Base-by-base conservation (phyloP, 2,113 vertebrate species). In the Podarcis cretensis region DNA sequence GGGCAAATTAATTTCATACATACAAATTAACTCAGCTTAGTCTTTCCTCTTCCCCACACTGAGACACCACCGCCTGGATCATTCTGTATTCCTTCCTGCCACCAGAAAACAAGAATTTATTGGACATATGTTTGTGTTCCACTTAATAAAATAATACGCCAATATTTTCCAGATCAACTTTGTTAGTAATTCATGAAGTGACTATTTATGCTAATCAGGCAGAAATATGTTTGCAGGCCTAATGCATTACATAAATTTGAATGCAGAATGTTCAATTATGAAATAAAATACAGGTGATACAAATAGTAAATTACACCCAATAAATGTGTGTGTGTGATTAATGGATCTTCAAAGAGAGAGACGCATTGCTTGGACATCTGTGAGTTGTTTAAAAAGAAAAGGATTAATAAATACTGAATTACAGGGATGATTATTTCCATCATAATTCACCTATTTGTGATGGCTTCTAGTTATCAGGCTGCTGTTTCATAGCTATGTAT, bases 171-270 rank as follows among this genome's bases (percentile, higher is more conserved):
- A 96, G 96, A 96, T 96, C 97, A 97, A 97, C 96, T 97, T 97
- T 96, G 96, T 97, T 97, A 97, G 97, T 97, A 97, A 98, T 97
- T 98, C 97, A 98, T 96, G 97, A 97, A 95, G 96, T 96, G 97
- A 97, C 97, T 97, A 95, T 97, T 97, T 97, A 98, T 97, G 97
- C 96, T 97, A 97, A 98, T 98, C 95, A 93, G 96, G 95, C 90
- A 97, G 96, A 97, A 97, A 97, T 97, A 97, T 95, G 97, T 97
- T 97, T 97, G 96, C 95, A 91, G 92, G 95, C 97, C 95, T 96
- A 97, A 96, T 94, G 94, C 95, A 95, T 97, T 96, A 97, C 97
- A 97, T 97, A 98, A 97, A 98, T 97, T 96, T 97, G 97, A 97
- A 98, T 98, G 96, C 89, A 97, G 97, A 97, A 97, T 97, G 96